Base-by-base conservation (phyloP, 1,140 invertebrate genomes). In the Drosophila lini region DNA sequence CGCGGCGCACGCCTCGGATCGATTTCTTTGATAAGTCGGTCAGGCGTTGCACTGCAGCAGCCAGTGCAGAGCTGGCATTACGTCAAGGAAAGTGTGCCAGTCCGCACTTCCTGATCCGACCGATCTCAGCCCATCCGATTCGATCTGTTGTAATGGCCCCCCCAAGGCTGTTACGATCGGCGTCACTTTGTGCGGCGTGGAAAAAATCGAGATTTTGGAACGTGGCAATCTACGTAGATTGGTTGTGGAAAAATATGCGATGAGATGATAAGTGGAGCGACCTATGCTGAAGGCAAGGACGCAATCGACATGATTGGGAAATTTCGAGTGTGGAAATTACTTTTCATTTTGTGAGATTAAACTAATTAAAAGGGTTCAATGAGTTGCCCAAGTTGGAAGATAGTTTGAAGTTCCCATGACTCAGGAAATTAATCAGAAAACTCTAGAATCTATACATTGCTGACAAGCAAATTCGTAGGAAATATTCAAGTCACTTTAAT, bases 21-120 rank as follows among this genome's bases (percentile, higher is more conserved):
- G 74, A 78, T 78, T 77, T 52, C 48, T 41, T 36, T 78, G 75
- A 78, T 78, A 78, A 78, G 50, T 78, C 75, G 74, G 74, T 62
- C 75, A 78, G 22, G 31, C 50, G 52, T 42, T 74, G 32, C 41
- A 25, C 56, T 32, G 47, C 52, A 38, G 45, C 36, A 9, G 44
- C 6, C 59, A 71, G 59, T 61, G 70, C 63, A 59, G 58, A 60
- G n/a, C 25, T 61, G n/a, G n/a, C 57, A 41, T 79, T 82, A 63
- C 80, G 80, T 82, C 80, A 82, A 78, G 81, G 63, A 75, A 57
- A 60, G 69, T 67, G 40, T 60, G 55, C 22, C 22, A 32, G 36
- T 1, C 32, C 22, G 22, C 42, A 38, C 74, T 67, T 77, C 55
- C 74, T 77, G 41, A 76, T 76, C 74, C 65, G 32, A 50, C 10